phyloP scores from a whole-genome alignment of 2,888 invertebrate genomes.

The Eucriotettix oculatus region DNA sequence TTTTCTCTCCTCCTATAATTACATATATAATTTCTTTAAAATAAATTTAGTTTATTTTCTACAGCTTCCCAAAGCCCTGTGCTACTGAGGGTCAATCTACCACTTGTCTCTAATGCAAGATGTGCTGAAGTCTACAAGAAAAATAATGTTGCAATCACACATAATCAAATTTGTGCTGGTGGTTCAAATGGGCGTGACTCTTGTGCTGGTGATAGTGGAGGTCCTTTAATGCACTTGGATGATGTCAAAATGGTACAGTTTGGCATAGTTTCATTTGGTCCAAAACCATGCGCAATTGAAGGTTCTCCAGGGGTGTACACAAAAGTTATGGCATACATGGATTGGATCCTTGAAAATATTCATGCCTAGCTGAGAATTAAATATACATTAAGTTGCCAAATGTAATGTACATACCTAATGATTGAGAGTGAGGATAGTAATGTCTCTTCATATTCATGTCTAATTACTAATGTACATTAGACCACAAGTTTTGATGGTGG shows the following conservation, averaged over 20 bases:
- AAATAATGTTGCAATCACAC: slow-evolving; percentile 10
- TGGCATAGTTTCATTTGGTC: slow-evolving; percentile 23
- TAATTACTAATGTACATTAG: too few relatives aligned
- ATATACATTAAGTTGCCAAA: too few relatives aligned
- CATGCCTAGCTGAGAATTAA: slow-evolving; percentile 1
- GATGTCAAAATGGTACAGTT: slow-evolving; percentile 17
- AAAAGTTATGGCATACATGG: slow-evolving; percentile 23
- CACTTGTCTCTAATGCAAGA: slow-evolving; percentile 14
- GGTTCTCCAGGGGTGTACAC: slow-evolving; percentile 28
- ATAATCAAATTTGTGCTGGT: slow-evolving; percentile 30
- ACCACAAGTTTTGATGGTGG: too few relatives aligned
- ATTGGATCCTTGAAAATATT: slow-evolving; percentile 25
- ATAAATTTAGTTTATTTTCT: not conserved
- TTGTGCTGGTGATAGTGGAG: slow-evolving; percentile 45
- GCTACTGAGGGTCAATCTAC: slow-evolving; percentile 32
- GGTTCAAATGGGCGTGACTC: slow-evolving; percentile 34
- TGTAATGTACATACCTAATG: too few relatives aligned
- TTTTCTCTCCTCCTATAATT: too few relatives aligned
- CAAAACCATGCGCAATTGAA: slow-evolving; percentile 23
- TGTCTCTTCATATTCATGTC: too few relatives aligned
- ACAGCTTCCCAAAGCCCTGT: slow-evolving; percentile 20
- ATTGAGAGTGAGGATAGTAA: too few relatives aligned
- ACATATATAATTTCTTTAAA: too few relatives aligned
- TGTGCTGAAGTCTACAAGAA: slow-evolving; percentile 15
- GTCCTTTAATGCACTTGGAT: slow-evolving; percentile 31